These are phyloP conservation scores for Zootermopsis nevadensis DNA, from an alignment of 2,888 invertebrate species.

Conservation along the genomic window DNA sequence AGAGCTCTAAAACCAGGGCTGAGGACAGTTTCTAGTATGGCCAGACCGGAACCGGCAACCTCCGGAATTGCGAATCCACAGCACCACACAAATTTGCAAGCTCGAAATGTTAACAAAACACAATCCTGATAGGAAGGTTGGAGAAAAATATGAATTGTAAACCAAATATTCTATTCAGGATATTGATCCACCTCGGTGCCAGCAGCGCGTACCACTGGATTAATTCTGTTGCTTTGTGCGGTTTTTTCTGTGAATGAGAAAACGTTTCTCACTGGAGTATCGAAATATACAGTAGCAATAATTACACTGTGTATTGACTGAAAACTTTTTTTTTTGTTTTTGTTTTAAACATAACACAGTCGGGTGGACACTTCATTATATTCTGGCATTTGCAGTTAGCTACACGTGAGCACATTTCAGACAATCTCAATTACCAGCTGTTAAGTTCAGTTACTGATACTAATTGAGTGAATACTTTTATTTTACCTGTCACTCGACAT, in stretches of 20 bases:
- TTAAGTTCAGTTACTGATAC: neutral
- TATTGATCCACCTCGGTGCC: neutral
- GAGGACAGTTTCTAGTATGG: too few relatives aligned
- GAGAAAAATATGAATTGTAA: neutral
- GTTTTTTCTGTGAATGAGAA: neutral
- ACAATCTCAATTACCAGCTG: neutral
- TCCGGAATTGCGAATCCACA: too few relatives aligned
- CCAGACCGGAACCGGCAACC: too few relatives aligned
- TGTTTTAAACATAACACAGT: constrained; percentile 3
- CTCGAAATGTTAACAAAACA: too few relatives aligned
- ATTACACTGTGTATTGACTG: neutral
- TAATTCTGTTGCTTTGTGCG: constrained; percentile 11
- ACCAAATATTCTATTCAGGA: neutral
- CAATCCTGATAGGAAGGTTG: neutral
- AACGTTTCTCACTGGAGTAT: neutral
- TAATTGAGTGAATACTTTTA: neutral
- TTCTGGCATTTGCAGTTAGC: neutral
- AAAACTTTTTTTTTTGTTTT: neutral
- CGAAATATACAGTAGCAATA: neutral
- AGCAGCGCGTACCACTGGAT: constrained; percentile 6
- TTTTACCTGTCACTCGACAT: neutral
- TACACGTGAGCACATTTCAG: neutral
- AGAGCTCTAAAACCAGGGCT: too few relatives aligned
- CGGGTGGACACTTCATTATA: constrained; percentile 3
- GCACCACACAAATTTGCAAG: too few relatives aligned